These are phyloP conservation scores for Centropus bengalensis DNA, from an alignment of 2,113 vertebrate genomes.

Conservation along the genomic window DNA sequence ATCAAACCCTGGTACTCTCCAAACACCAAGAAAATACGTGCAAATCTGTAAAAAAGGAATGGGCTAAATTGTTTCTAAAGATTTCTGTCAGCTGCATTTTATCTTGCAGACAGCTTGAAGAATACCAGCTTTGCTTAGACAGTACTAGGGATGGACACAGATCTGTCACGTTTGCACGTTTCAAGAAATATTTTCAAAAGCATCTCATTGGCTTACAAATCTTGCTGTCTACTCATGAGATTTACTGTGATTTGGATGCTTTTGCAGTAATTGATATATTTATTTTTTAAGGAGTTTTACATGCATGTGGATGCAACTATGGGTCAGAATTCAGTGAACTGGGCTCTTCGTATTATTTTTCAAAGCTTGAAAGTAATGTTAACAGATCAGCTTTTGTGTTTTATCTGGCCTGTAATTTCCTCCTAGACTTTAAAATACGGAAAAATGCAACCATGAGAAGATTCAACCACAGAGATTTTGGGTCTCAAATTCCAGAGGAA, in stretches of 20 bases:
- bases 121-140: neutral
- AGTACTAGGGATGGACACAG: neutral
- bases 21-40: neutral
- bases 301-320: neutral
- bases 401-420: neutral
- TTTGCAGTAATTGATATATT: neutral
- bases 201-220: slow-evolving; percentile 26
- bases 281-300: neutral
- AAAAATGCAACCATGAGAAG: neutral
- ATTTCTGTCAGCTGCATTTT: neutral
- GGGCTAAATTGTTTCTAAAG: neutral
- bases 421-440: neutral
- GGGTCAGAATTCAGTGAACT: neutral
- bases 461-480: neutral
- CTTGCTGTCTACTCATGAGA: neutral
- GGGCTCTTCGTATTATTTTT: neutral
- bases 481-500: neutral
- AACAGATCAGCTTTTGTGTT: neutral
- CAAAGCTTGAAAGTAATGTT: neutral
- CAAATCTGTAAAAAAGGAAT: neutral
- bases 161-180: neutral
- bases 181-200: slow-evolving; percentile 41
- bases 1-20: slow-evolving; percentile 32
- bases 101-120: neutral
- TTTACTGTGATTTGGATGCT: neutral